Evolutionary conservation across 1,140 invertebrate genomes (phyloP), one percentile per base, ranked within the genome.

Genomic region (silkworm (Bombyx mori)): DNA sequence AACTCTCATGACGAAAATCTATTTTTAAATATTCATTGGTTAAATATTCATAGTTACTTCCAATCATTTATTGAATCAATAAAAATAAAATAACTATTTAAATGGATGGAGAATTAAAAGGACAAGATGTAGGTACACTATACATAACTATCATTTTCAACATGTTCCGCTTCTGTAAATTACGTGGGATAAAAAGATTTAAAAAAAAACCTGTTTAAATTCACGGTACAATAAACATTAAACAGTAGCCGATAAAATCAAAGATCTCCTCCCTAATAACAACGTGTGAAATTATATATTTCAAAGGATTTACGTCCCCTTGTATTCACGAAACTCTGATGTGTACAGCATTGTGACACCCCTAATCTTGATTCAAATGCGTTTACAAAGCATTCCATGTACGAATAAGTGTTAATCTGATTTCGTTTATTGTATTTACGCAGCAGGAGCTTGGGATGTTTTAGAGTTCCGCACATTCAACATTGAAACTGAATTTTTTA

Each of bases 341-440:
- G 77, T 74, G 74, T 77, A 77, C 74, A 79, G 77, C 73, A 77
- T 71, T 74, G 74, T 77, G 68, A 73, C 67, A 69, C 71, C 69
- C 71, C 77, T 78, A 82, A 83, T 82, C 82, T 79, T 77, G 80
- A 83, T 83, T 76, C 74, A 65, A 74, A 69, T 63, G 66, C 65
- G 71, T 67, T 74, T 60, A 78, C 73, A 80, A 86, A 79, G 73
- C 76, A 58, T 61, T 65, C 68, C 57, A 68, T 65, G 65, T 71
- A 72, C 71, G 60, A 70, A 62, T 77, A 78, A 82, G 82, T 83
- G 82, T 83, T 83, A 83, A 86, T 86, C 82, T 79, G 78, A 82
- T 86, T 82, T 82, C 70, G 74, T 78, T 71, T 70, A 79, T 79
- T 83, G 76, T 80, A 71, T 73, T 73, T 71, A 69, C 71, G 53